These are phyloP conservation scores for Plectrocnemia conspersa DNA, from an alignment of 1,140 invertebrate genomes.

Conservation along the genomic window DNA sequence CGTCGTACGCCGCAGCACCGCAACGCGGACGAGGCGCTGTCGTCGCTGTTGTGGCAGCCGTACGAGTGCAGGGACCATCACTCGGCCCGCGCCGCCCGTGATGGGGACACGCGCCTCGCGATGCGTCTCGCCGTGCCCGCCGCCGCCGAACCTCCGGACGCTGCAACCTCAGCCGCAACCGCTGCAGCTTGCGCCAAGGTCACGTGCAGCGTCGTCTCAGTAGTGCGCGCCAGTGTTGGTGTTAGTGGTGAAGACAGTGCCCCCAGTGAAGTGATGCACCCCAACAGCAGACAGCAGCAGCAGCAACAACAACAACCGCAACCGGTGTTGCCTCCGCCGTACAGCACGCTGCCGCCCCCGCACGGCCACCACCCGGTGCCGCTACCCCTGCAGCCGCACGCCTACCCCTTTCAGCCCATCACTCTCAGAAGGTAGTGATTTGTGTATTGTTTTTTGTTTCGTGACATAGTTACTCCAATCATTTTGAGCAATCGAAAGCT, in stretches of 20 bases:
- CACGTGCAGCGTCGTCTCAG: constrained; percentile 47
- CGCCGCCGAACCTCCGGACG: constrained; percentile 8
- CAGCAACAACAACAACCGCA: constrained; percentile 38
- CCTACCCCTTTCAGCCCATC: constrained; percentile 50
- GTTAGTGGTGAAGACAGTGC: constrained; percentile 19
- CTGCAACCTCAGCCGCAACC: background rate
- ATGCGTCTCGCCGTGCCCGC: constrained; percentile 3
- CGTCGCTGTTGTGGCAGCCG: constrained; percentile 49
- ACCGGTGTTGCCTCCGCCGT: constrained; percentile 44
- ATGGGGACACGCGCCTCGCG: constrained; percentile 22
- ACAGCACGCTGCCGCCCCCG: constrained; percentile 47
- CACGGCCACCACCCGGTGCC: constrained; percentile 36
- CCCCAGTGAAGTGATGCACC: constrained; percentile 38
- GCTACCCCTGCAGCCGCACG: constrained; percentile 39
- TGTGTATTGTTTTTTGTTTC: no score
- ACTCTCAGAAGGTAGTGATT: constrained; percentile 44
- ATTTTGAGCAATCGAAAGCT: no score
- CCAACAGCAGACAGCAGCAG: constrained; percentile 40
- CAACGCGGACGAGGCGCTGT: constrained; percentile 50
- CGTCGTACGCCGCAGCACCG: constrained; percentile 40
- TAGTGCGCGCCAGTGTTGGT: constrained; percentile 44
- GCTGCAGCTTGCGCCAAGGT: constrained; percentile 29
- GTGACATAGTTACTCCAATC: no score
- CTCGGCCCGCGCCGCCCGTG: constrained; percentile 40
- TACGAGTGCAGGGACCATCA: constrained; percentile 46